Evolutionary conservation across 2,797 vertebrate species (phyloP).

Genomic region (Chaunax sp.): DNA sequence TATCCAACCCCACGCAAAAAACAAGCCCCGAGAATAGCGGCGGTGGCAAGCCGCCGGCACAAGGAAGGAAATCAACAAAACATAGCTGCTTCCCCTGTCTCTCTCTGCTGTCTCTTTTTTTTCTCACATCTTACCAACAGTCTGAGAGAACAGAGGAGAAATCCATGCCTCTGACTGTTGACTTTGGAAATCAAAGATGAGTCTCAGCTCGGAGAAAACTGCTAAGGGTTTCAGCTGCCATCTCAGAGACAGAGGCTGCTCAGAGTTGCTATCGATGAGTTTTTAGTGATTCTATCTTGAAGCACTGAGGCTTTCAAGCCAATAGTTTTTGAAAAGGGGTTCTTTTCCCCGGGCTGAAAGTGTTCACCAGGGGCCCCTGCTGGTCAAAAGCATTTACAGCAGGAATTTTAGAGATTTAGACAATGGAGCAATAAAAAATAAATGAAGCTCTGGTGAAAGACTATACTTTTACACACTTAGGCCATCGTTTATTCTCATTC

Average conservation of each 20-base stretch:
- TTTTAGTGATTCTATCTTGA: slow-evolving; percentile 17
- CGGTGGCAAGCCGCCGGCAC: slow-evolving; percentile 61
- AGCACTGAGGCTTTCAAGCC: background rate
- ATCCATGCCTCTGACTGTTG: slow-evolving; percentile 64
- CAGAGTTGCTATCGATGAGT: slow-evolving; percentile 46
- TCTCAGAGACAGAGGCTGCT: slow-evolving; percentile 25
- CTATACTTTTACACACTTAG: too few species aligned
- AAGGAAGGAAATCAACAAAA: slow-evolving; percentile 60
- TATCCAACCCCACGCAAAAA: slow-evolving; percentile 63
- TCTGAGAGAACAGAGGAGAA: slow-evolving; percentile 50
- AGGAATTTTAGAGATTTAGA: background rate
- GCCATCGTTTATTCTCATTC: too few species aligned
- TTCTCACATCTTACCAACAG: slow-evolving; percentile 35
- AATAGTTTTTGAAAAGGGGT: slow-evolving; percentile 16
- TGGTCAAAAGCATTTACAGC: slow-evolving; percentile 12
- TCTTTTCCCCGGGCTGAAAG: background rate
- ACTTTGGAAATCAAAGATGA: slow-evolving; percentile 69
- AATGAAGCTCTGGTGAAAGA: too few species aligned
- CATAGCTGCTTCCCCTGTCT: slow-evolving; percentile 37
- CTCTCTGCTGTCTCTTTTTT: background rate
- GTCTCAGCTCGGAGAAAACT: slow-evolving; percentile 40
- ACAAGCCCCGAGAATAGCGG: slow-evolving; percentile 70
- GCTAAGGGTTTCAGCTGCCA: slow-evolving; percentile 14
- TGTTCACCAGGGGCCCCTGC: slow-evolving; percentile 12
- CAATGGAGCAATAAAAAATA: background rate